Percentiles rank a stretch among this genome's conserved stretches.
Evolutionary conservation across 1,140 invertebrate genomes (phyloP).

Genomic region (Pseudomyrmex flavicornis): DNA sequence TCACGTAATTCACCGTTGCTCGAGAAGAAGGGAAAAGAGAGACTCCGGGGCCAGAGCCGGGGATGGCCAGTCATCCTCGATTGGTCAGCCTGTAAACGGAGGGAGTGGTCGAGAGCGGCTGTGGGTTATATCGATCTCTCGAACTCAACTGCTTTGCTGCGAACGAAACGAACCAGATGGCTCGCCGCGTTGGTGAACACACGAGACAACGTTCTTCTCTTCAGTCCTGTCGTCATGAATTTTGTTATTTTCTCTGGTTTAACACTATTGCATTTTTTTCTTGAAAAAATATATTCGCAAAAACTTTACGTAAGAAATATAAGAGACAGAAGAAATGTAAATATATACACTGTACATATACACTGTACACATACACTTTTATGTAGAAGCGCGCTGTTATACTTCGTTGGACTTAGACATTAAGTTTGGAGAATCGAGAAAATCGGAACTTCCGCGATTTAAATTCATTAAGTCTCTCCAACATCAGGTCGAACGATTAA

Average conservation of each 20-base stretch:
- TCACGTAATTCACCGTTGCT: constrained; percentile 77
- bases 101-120: constrained; percentile 81
- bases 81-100: constrained; percentile 81
- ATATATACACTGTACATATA: too few relatives aligned
- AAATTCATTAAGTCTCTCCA: neutral
- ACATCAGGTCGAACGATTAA: too few relatives aligned
- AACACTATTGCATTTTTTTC: neutral
- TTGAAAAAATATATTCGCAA: too few relatives aligned
- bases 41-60: constrained; percentile 74
- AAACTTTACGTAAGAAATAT: neutral
- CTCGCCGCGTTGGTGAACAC: constrained; percentile 63
- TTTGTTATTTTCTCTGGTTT: constrained; percentile 14
- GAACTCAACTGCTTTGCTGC: constrained; percentile 69
- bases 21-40: constrained; percentile 68
- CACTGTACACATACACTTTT: too few relatives aligned
- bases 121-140: constrained; percentile 82
- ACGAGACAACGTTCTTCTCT: constrained; percentile 40
- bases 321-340: too few relatives aligned
- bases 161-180: constrained; percentile 61
- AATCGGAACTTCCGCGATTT: neutral
- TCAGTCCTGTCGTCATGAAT: constrained; percentile 25
- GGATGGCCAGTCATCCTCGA: constrained; percentile 81
- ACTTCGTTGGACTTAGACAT: neutral
- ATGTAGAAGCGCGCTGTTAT: too few relatives aligned
- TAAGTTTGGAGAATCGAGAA: neutral